Evolutionary conservation across 2,888 invertebrate genomes (phyloP), one percentile per base, ranked within the genome.

Genomic region (Andrena haemorrhoa): DNA sequence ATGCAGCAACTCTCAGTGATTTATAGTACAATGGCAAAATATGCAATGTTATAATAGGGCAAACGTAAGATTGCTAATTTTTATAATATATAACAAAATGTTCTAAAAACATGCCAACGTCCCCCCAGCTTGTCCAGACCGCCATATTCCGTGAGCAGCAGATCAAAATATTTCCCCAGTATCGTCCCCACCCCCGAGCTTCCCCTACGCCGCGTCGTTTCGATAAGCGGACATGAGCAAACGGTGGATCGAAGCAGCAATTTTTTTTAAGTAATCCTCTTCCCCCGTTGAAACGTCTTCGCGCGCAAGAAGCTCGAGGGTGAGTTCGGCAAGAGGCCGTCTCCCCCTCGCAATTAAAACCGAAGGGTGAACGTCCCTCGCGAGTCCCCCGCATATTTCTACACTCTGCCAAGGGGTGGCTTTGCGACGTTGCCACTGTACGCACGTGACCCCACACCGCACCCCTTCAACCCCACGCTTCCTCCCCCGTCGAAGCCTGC

Each of bases 281-380:
- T 41, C 16, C 56, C 61, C 41, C 16, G 23, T 7, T 7, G 64
- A n/a, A 41, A 53, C 73, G 58, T 77, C 82, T 77, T 72, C 68
- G 71, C 58, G 71, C 31, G 74, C 71, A 77, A 75, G 74, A 20
- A 81, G 71, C 53, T 73, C 51, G 3, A 64, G 66, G 29, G 60
- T 81, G 66, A 35, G 60, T 83, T 31, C 76, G 51, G 47, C 33
- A 71, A 74, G 82, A 71, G 82, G 78, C 75, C 64, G 69, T 78
- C 79, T 80, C 72, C 84, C 82, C 76, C 35, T 82, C 23, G 77
- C 81, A 86, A 86, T 88, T 88, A 85, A 86, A 84, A 84, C 72
- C 83, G 79, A 84, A 75, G 87, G 88, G 77, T 87, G 88, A 88
- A 87, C 79, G 84, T 79, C 84, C 86, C 88, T 76, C 7, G 60